These are phyloP conservation scores for Trichoplusia ni DNA, from an alignment of 1,140 invertebrate genomes.

Conservation along the genomic window DNA sequence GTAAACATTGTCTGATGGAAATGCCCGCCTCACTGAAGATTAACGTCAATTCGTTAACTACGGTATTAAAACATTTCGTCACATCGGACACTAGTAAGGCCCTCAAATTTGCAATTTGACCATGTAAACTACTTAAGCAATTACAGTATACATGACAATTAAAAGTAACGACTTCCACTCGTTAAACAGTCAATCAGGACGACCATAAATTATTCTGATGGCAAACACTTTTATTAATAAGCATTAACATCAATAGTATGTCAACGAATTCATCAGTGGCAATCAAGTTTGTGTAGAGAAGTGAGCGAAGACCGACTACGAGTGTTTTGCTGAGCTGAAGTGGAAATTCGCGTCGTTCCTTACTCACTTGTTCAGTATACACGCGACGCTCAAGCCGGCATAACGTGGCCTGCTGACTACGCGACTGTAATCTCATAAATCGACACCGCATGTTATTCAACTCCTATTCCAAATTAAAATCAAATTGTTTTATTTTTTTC, in stretches of 20 bases:
- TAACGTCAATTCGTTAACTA: too few relatives aligned
- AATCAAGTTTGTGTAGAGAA: slow-evolving; percentile 46
- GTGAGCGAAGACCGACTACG: slow-evolving; percentile 32
- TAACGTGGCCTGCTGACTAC: slow-evolving; percentile 43
- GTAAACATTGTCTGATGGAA: too few relatives aligned
- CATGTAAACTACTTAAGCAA: too few relatives aligned
- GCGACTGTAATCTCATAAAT: slow-evolving; percentile 22
- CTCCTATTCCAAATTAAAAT: background rate
- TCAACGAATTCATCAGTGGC: slow-evolving; percentile 54
- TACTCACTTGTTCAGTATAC: slow-evolving; percentile 53
- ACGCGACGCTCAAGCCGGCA: slow-evolving; percentile 53
- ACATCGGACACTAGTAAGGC: too few relatives aligned
- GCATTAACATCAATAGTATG: slow-evolving; percentile 7
- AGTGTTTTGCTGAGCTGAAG: slow-evolving; percentile 13
- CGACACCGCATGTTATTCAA: background rate
- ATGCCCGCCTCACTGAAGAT: too few relatives aligned
- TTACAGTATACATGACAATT: too few relatives aligned
- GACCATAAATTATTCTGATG: too few relatives aligned
- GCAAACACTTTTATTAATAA: too few relatives aligned
- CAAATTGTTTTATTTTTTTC: background rate
- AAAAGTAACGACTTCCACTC: too few relatives aligned
- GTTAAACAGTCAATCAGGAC: too few relatives aligned
- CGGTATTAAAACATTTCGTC: too few relatives aligned
- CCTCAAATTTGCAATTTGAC: too few relatives aligned
- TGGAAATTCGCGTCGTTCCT: slow-evolving; percentile 10